Conservation (phyloP, 2,797 vertebrate species). For the Phalanger gymnotis region DNA sequence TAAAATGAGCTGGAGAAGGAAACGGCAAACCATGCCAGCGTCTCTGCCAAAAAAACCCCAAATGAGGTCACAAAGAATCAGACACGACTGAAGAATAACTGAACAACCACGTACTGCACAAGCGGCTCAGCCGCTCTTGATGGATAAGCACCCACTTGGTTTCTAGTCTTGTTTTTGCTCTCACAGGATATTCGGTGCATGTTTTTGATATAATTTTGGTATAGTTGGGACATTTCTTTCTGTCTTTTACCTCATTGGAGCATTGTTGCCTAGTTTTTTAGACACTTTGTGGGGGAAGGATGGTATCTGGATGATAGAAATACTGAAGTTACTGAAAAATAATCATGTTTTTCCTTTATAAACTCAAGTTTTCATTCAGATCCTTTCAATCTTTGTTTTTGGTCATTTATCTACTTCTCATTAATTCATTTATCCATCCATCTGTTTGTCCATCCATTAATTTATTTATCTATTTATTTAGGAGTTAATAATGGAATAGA, state of each 20-base stretch:
- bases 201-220: not conserved
- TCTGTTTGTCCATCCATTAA: not conserved
- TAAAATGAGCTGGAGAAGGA: not conserved
- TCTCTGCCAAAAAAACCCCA: not conserved
- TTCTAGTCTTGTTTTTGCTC: not conserved
- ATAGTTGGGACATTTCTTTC: not conserved
- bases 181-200: not conserved
- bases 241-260: not conserved
- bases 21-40: not conserved
- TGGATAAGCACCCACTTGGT: not conserved
- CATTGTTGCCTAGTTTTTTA: not conserved
- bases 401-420: not conserved
- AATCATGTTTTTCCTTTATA: not conserved
- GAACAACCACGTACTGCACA: not conserved
- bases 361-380: conserved; percentile 14
- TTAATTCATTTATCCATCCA: not conserved
- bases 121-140: not conserved
- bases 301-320: conserved; percentile 30
- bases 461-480: not conserved
- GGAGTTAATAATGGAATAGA: not conserved
- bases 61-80: not conserved
- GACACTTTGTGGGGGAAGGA: not conserved
- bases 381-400: conserved; percentile 25
- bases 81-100: not conserved
- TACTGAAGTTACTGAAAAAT: conserved; percentile 49